Base-by-base conservation (phyloP, 2,113 vertebrate genomes). In the Paracanthobrama guichenoti region DNA sequence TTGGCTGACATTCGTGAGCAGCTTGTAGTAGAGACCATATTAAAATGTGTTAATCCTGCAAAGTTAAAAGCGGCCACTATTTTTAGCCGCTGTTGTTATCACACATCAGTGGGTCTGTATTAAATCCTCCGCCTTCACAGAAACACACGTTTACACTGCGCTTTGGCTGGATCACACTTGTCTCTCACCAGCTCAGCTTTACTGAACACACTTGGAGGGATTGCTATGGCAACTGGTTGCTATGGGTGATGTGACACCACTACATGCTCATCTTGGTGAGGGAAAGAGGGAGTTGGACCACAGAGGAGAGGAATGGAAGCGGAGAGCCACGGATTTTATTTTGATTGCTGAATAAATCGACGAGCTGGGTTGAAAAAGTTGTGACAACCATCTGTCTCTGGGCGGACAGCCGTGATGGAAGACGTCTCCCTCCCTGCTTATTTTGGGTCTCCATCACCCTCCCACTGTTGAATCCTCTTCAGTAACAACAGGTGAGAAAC, bases 141-240 rank as follows among this genome's bases (percentile, higher is more conserved):
- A 87, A 62, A 87, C 60, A 87, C 77, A 75, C 82, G 78, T 86
- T 86, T 87, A 83, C 84, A 74, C 76, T 57, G 84, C 66, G 84
- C 77, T 84, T 84, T 55, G 82, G 77, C 50, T 88, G 84, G 84
- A 88, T 88, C 87, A 86, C 88, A 86, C 84, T 57, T 82, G 71
- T 20, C 77, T 86, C 86, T 85, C 84, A 83, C 80, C 82, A 71
- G 84, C 84, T 66, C 81, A 83, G 84, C 86, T 89, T 89, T 86
- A 74, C 81, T 77, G 84, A 89, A 87, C 86, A 86, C 82, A 91
- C 91, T 91, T 92, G 91, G 90, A 85, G 67, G 88, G 91, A 93
- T 95, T 91, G 92, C 95, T 92, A 95, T 96, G 93, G 95, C 92
- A 94, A 96, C 94, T 90, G 93, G 95, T 96, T 95, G 93, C 94